Evolutionary conservation across 2,113 vertebrate genomes (phyloP).

Genomic region (Lepidothrix coronata): DNA sequence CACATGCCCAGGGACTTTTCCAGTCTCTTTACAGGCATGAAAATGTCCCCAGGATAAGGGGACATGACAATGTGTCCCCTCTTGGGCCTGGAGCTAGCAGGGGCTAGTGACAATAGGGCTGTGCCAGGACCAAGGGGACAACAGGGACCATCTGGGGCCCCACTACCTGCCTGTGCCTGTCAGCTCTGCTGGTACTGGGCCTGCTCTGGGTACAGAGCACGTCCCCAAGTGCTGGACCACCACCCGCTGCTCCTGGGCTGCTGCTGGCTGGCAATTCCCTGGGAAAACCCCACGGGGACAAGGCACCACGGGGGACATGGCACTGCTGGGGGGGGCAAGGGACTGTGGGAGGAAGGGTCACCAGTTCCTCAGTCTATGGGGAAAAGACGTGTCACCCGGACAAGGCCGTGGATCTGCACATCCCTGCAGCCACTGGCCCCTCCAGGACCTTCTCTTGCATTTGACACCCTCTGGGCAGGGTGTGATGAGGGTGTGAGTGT

Average conservation of each 20-base stretch:
- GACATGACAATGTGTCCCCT: rapidly evolving
- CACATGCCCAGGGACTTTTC: not conserved
- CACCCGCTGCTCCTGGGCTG: rapidly evolving
- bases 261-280: not conserved
- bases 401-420: rapidly evolving
- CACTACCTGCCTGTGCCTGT: not conserved
- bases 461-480: not conserved
- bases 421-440: not conserved
- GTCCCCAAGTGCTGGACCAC: not conserved
- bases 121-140: not conserved
- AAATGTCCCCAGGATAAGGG: not conserved
- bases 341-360: rapidly evolving
- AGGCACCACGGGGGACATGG: rapidly evolving
- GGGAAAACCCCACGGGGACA: not conserved
- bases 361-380: rapidly evolving
- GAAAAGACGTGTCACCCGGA: rapidly evolving
- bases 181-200: not conserved
- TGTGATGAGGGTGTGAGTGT: not conserved
- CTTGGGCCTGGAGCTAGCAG: no score
- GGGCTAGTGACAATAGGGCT: not conserved
- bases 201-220: not conserved
- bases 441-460: not conserved
- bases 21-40: not conserved
- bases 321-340: not conserved
- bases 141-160: not conserved